Percentiles rank a stretch among this genome's conserved stretches.
Evolutionary conservation across 2,797 vertebrate species (phyloP).

Genomic region (Smutsia gigantea): DNA sequence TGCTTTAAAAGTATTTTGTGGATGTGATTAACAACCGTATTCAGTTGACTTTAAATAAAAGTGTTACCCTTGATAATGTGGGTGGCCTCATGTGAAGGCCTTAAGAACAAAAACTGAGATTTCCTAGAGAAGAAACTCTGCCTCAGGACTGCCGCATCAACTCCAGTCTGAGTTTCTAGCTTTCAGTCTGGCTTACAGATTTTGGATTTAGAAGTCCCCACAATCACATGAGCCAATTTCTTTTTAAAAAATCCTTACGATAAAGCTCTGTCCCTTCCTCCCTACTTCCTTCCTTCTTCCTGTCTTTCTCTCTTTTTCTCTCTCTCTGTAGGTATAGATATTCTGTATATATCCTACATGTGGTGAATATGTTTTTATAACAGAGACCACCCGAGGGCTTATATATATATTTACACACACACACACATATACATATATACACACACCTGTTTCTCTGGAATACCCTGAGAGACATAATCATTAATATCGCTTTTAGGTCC

Average conservation of each 20-base stretch:
- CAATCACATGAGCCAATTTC: background rate
- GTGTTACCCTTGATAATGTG: background rate
- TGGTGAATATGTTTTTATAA: background rate
- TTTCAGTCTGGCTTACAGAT: background rate
- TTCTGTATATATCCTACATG: background rate
- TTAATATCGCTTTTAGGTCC: background rate
- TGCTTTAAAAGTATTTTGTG: background rate
- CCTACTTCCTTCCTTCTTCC: background rate
- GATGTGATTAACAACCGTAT: background rate
- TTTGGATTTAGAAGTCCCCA: background rate
- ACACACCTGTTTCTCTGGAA: background rate
- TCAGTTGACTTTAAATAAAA: conserved; percentile 30
- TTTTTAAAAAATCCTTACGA: background rate
- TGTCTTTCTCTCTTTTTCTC: background rate
- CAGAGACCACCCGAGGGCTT: background rate
- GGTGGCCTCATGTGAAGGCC: background rate
- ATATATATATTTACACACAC: background rate
- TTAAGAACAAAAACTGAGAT: background rate
- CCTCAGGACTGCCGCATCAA: background rate
- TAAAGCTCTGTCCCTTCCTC: background rate
- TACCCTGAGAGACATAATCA: background rate
- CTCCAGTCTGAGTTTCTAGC: background rate
- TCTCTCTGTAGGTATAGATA: background rate
- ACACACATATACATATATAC: background rate
- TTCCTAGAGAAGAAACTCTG: background rate